These are phyloP conservation scores for Zaprionus camerounensis DNA, from an alignment of 1,140 invertebrate species.

Conservation along the genomic window DNA sequence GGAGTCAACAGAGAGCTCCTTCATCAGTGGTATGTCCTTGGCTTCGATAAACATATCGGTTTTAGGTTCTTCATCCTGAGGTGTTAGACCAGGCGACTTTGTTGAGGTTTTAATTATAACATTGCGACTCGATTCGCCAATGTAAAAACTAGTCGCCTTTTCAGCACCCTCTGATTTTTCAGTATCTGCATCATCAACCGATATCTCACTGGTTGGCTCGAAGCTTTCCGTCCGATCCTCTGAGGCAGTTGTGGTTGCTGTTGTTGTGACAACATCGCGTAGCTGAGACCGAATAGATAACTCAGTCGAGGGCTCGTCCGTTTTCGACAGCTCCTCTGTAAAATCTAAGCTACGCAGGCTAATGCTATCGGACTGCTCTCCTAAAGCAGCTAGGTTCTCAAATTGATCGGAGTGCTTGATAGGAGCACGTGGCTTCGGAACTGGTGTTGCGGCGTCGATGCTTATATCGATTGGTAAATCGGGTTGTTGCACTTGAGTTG, in stretches of 20 bases:
- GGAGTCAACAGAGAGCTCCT: conserved; percentile 77
- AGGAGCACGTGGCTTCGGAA: conserved; percentile 78
- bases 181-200: conserved; percentile 74
- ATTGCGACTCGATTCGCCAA: conserved; percentile 82
- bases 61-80: conserved; percentile 62
- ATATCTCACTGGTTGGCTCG: conserved; percentile 78
- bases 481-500: conserved; percentile 57
- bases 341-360: conserved; percentile 79
- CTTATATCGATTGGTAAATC: conserved; percentile 60
- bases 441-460: conserved; percentile 56
- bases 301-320: conserved; percentile 78
- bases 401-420: conserved; percentile 75
- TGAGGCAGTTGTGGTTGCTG: conserved; percentile 69
- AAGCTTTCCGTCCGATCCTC: conserved; percentile 78
- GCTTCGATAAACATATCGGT: conserved; percentile 61
- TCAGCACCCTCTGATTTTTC: conserved; percentile 66
- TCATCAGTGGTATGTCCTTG: conserved; percentile 73
- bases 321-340: conserved; percentile 77
- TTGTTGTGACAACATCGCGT: conserved; percentile 67
- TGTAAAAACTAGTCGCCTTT: conserved; percentile 80
- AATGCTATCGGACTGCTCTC: conserved; percentile 76
- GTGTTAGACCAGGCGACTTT: conserved; percentile 61
- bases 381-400: conserved; percentile 71
- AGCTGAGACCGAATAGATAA: conserved; percentile 71
- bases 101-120: conserved; percentile 75